phyloP scores from a whole-genome alignment of 2,888 invertebrate species.

The Odontomyia ornata region DNA sequence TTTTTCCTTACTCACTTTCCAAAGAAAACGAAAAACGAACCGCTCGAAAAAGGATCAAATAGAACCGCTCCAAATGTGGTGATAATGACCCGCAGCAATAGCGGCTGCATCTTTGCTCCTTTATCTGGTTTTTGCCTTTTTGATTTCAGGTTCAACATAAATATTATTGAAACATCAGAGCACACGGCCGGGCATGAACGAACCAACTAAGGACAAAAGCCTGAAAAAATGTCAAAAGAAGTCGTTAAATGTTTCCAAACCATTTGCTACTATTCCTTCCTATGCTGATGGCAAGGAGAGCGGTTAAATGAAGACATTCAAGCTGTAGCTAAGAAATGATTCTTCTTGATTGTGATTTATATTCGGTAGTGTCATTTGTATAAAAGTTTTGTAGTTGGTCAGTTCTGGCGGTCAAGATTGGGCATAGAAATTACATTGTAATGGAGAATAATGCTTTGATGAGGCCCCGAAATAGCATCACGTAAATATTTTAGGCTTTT shows the following conservation, averaged over 20 bases:
- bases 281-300: neutral
- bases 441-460: conserved; percentile 37
- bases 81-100: conserved; percentile 42
- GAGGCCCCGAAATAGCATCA: neutral
- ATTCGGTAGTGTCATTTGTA: neutral
- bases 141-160: conserved; percentile 34
- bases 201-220: neutral
- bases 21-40: conserved; percentile 1
- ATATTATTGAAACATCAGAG: conserved; percentile 44
- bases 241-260: conserved; percentile 44
- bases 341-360: conserved; percentile 34
- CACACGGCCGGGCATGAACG: conserved; percentile 24
- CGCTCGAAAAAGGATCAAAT: conserved; percentile 37
- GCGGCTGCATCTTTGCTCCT: neutral
- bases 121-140: conserved; percentile 14
- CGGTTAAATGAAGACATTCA: neutral
- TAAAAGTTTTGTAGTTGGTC: neutral
- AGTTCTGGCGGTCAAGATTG: neutral
- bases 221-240: conserved; percentile 39
- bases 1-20: conserved; percentile 12
- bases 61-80: conserved; percentile 35
- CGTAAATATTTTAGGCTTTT: neutral
- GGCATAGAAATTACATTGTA: conserved; percentile 16
- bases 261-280: conserved; percentile 38
- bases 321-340: neutral